Conservation (phyloP, 2,888 invertebrate species). For the Andrena bucephala region DNA sequence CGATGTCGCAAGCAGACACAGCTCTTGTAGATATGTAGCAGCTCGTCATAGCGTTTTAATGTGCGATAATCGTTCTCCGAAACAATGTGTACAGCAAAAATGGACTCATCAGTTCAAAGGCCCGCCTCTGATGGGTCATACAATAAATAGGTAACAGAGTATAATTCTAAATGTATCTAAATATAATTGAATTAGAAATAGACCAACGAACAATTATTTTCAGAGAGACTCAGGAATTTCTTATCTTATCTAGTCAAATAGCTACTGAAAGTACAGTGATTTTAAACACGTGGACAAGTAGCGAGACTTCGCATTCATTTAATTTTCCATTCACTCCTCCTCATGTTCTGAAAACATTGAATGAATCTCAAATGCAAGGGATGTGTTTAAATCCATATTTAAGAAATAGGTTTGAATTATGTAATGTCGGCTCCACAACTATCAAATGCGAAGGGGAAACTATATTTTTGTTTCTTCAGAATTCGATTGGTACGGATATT, state of each 20-base stretch:
- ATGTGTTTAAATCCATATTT: slow-evolving; percentile 80
- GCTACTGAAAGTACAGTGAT: slow-evolving; percentile 77
- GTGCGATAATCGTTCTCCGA: slow-evolving; percentile 77
- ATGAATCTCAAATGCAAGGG: slow-evolving; percentile 75
- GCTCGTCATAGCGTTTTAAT: slow-evolving; percentile 79
- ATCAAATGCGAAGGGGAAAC: slow-evolving; percentile 64
- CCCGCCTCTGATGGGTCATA: slow-evolving; percentile 85
- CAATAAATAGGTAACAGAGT: slow-evolving; percentile 81
- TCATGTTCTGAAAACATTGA: slow-evolving; percentile 76
- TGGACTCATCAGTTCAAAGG: slow-evolving; percentile 88
- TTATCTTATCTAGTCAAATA: slow-evolving; percentile 78
- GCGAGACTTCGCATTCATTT: slow-evolving; percentile 74
- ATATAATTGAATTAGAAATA: background rate
- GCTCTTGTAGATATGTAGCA: slow-evolving; percentile 77
- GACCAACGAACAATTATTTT: slow-evolving; percentile 24
- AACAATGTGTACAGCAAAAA: slow-evolving; percentile 84
- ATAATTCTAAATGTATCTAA: background rate
- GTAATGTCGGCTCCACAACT: slow-evolving; percentile 76
- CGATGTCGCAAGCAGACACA: slow-evolving; percentile 75
- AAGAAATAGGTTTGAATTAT: slow-evolving; percentile 75
- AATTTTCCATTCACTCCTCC: slow-evolving; percentile 78
- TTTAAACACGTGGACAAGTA: slow-evolving; percentile 78
- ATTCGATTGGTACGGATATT: slow-evolving; percentile 78
- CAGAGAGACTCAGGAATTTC: slow-evolving; percentile 77
- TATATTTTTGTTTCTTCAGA: slow-evolving; percentile 77